Evolutionary conservation across 2,888 invertebrate genomes (phyloP), one percentile per base, ranked within the genome.

Genomic region (Drosophila neonasuta): DNA sequence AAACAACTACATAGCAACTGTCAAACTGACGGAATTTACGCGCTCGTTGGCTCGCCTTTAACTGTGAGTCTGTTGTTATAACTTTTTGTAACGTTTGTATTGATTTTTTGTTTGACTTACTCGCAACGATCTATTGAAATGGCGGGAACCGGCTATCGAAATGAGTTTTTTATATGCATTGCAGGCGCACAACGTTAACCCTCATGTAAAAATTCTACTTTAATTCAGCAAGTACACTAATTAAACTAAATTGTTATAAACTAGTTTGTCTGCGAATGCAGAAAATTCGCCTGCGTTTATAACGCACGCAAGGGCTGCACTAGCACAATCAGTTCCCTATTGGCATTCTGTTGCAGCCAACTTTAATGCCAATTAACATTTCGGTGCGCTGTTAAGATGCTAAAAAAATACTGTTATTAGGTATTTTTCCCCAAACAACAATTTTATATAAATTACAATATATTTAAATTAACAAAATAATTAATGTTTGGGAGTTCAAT

Each of bases 21-120:
- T 68, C 74, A 80, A 87, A 80, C 88, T 85, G 75, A 87, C 80
- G 87, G 87, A 87, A 87, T 87, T 83, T 86, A 71, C 79, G 77
- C 82, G 74, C 76, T 78, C 56, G 66, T 62, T 39, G 29, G 61
- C 20, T 52, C 7, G 36, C 39, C 10, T 32, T 32, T 51, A 32
- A 48, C 29, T 24, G 10, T 29, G 8, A 48, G 50, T 59, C 67
- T 71, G 68, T 74, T 77, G 55, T 67, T 71, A 65, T 71, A 65
- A 58, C 24, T 24, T 24, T 55, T 64, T 63, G 60, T 63, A 57
- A 55, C 59, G 52, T 41, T 41, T 41, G 8, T 86, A 77, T 85
- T 74, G 79, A 80, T 80, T 86, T 80, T 67, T 74, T 41, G 30
- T 24, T 24, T 6, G 32, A n/a, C 49, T 75, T 34, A 44, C 61